Evolutionary conservation across 2,888 invertebrate genomes (phyloP).

Genomic region (Microctonus hyperodae): DNA sequence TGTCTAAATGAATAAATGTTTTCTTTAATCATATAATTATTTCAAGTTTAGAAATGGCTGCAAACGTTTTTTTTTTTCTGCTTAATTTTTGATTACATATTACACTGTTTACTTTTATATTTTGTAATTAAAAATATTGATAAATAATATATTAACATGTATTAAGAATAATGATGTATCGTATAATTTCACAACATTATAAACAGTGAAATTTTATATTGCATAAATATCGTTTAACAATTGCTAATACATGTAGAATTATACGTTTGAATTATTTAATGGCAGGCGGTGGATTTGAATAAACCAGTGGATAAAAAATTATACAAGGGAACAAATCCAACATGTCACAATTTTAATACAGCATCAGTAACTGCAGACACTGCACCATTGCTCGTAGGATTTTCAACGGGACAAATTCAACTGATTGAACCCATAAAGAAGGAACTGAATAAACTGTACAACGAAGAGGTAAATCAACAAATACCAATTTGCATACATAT

Average conservation of each 20-base stretch:
- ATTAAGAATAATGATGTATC: no score
- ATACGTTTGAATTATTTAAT: constrained; percentile 13
- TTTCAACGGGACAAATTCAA: constrained; percentile 98
- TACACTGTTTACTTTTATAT: background rate
- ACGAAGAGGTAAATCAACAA: constrained; percentile 94
- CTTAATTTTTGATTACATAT: background rate
- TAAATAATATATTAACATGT: no score
- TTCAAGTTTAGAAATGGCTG: background rate
- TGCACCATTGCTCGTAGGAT: constrained; percentile 92
- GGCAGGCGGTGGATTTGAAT: constrained; percentile 90
- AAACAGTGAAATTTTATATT: background rate
- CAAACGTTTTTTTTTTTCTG: no score
- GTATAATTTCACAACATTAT: background rate
- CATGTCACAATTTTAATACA: constrained; percentile 97
- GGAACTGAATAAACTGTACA: constrained; percentile 94
- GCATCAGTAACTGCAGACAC: constrained; percentile 82
- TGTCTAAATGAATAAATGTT: no score
- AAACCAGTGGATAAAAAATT: constrained; percentile 98
- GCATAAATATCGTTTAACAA: background rate
- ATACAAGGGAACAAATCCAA: constrained; percentile 98
- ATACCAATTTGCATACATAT: background rate
- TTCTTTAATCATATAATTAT: background rate
- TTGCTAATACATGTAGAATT: background rate
- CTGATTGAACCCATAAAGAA: constrained; percentile 96
- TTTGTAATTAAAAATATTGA: background rate